A percentile compares a stretch with the other conserved stretches of the same genome.
phyloP scores from a whole-genome alignment of 2,888 invertebrate genomes.

The Anorthoa munda region DNA sequence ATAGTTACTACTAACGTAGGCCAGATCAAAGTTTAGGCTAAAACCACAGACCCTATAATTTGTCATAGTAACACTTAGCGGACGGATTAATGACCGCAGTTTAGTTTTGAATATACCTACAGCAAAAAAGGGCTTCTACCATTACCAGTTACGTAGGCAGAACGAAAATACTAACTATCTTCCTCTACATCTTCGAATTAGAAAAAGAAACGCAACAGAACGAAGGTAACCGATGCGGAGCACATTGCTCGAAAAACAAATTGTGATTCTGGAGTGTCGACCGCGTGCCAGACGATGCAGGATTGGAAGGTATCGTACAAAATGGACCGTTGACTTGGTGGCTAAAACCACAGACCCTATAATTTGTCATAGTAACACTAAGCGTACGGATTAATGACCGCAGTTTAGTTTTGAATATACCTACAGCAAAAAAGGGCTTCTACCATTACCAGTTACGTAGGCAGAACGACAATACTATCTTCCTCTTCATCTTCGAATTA shows the following conservation, averaged over 20 bases:
- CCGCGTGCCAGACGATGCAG: neutral
- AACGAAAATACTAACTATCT: neutral
- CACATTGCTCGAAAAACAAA: neutral
- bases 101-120: neutral
- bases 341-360: neutral
- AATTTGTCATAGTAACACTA: slow-evolving; percentile 1
- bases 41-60: neutral
- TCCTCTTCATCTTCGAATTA: neutral
- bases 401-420: neutral
- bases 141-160: neutral
- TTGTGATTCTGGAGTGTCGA: neutral
- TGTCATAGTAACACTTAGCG: neutral
- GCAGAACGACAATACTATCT: neutral
- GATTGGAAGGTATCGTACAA: too few relatives aligned
- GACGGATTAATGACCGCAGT: neutral
- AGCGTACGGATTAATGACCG: neutral
- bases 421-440: too few relatives aligned
- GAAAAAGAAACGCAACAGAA: neutral
- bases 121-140: too few relatives aligned
- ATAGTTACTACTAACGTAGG: neutral
- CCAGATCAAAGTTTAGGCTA: neutral
- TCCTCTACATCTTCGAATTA: neutral
- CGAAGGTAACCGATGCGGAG: neutral
- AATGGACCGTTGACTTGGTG: too few relatives aligned
- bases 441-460: neutral